Conservation (phyloP, 2,113 vertebrate genomes). For the Coptodon rendalli region DNA sequence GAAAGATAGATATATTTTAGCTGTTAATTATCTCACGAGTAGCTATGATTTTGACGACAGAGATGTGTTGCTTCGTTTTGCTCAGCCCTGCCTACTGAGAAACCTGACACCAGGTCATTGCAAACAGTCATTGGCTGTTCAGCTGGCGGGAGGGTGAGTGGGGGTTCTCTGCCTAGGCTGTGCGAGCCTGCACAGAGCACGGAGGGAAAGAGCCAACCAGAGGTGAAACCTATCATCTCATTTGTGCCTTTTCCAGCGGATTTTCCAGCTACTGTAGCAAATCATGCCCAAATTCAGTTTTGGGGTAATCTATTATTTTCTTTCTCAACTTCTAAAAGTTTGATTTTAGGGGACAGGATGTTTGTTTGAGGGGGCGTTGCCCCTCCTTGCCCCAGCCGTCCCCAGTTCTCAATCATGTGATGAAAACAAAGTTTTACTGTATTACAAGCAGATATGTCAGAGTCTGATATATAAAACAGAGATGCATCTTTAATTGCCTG, state of each 20-base stretch:
- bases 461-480: neutral
- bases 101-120: neutral
- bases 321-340: neutral
- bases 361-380: neutral
- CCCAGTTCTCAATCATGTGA: rapidly evolving
- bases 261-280: neutral
- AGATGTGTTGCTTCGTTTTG: neutral
- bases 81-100: neutral
- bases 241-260: rapidly evolving
- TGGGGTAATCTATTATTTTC: neutral
- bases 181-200: neutral
- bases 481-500: no score
- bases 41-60: neutral
- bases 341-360: neutral
- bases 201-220: neutral
- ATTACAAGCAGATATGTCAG: neutral
- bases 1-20: rapidly evolving
- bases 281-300: rapidly evolving
- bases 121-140: neutral
- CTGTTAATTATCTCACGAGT: neutral
- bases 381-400: neutral
- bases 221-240: neutral
- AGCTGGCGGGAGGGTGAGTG: neutral
- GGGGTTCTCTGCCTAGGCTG: neutral
- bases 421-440: neutral